These are phyloP conservation scores for Aurelia sp. DNA, from an alignment of 30 jellyfish, hydroid and myxozoan genomes.

Conservation along the genomic window DNA sequence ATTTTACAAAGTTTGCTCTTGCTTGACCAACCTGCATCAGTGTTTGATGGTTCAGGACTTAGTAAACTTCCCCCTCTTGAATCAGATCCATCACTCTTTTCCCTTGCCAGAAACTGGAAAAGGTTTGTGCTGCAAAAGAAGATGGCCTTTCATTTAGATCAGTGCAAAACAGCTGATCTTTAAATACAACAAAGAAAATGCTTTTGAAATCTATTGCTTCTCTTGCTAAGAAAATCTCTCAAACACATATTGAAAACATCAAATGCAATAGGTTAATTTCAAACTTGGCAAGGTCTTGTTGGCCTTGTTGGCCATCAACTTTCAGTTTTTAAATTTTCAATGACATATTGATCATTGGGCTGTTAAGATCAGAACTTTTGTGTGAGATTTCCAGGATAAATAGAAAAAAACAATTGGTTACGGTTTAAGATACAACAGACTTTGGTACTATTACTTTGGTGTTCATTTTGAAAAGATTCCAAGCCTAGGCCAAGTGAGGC, in stretches of 20 bases:
- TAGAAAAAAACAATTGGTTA: too few species aligned
- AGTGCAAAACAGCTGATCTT: neutral
- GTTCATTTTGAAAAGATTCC: too few species aligned
- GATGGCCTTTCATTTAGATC: neutral
- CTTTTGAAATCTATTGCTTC: neutral
- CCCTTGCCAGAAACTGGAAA: conserved; percentile 39
- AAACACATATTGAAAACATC: neutral
- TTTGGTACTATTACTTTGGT: too few species aligned
- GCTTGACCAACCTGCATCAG: conserved; percentile 59
- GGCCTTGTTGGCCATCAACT: too few species aligned
- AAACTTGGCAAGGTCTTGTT: neutral
- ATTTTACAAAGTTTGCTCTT: too few species aligned
- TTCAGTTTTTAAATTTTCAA: too few species aligned
- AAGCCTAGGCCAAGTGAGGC: too few species aligned
- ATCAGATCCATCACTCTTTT: conserved; percentile 43
- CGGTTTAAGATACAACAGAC: too few species aligned
- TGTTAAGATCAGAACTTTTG: too few species aligned
- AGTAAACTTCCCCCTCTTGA: conserved; percentile 28
- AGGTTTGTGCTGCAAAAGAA: conserved; percentile 58
- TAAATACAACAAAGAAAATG: neutral
- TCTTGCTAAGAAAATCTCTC: neutral
- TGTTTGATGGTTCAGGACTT: conserved; percentile 48
- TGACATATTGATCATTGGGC: too few species aligned
- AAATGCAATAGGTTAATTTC: neutral
- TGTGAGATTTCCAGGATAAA: too few species aligned